phyloP scores from a whole-genome alignment of 2,888 invertebrate species.

The Fragum sueziense region DNA sequence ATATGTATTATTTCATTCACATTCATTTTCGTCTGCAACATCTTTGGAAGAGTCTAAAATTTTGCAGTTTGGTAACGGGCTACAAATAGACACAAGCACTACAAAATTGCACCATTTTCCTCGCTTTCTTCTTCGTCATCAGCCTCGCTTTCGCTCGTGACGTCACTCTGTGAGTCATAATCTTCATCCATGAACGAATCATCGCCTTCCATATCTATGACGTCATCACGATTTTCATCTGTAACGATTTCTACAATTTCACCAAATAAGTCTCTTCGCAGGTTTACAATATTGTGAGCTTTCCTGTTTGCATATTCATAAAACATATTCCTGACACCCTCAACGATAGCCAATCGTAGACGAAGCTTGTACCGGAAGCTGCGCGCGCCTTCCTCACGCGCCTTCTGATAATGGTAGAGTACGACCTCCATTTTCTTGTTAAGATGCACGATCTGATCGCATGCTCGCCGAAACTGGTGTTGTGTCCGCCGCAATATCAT shows the following conservation, averaged over 20 bases:
- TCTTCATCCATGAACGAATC: conserved; percentile 28
- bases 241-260: conserved; percentile 57
- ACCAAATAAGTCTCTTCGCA: conserved; percentile 53
- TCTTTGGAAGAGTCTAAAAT: too few species aligned
- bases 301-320: conserved; percentile 60
- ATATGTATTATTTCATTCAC: too few species aligned
- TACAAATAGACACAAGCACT: background rate
- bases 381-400: conserved; percentile 36
- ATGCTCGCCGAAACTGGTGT: conserved; percentile 49
- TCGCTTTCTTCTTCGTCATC: background rate
- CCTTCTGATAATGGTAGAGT: conserved; percentile 47
- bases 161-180: conserved; percentile 14
- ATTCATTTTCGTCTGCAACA: too few species aligned
- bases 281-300: conserved; percentile 49
- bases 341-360: conserved; percentile 56
- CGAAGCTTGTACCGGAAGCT: conserved; percentile 60
- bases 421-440: conserved; percentile 53
- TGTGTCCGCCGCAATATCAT: conserved; percentile 41
- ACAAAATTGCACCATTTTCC: conserved; percentile 6
- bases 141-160: background rate
- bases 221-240: conserved; percentile 21
- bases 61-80: too few species aligned
- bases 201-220: conserved; percentile 15
- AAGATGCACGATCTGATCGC: conserved; percentile 56
- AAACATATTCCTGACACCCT: conserved; percentile 59